Base-by-base conservation (phyloP, 2,113 vertebrate genomes). In the Gila orcuttii region DNA sequence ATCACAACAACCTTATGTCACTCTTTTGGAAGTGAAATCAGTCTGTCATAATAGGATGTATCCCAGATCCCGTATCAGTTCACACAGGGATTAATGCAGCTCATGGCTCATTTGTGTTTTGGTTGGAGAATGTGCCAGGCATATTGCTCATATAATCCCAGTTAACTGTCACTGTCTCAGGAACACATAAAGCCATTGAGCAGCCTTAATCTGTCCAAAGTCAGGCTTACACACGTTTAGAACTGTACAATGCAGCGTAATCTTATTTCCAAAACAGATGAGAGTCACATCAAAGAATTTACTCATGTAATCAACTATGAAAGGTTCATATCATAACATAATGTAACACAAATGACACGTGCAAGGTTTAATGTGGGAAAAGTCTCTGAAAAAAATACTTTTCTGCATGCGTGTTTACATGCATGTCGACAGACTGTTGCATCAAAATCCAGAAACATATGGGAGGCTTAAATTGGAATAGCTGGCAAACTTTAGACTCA, bases 111-210 rank as follows among this genome's bases (percentile, higher is more conserved):
- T 31, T n/a, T 71, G 64, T 75, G 69, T 66, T 60, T 79, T 79
- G 78, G 52, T 78, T 17, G 83, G 45, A 74, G 42, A 19, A 83
- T 25, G 82, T 79, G 62, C 55, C 73, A 25, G 62, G 13, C 82
- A 82, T 79, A 71, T 62, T 73, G 6, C 74, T 71, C 64, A 47
- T 73, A 87, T 73, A 87, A 87, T 87, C 86, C 62, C 52, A 39
- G 64, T 84, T 79, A 66, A 73, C 59, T 6, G n/a, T 80, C 59
- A 25, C 57, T 19, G 28, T 77, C 47, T 68, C 60, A 78, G 60
- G 13, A 47, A 50, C 66, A 25, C 52, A 60, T 62, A 79, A 78
- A 73, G 81, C 36, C 17, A 33, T 11, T 77, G 47, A 69, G 39
- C 11, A 83, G 71, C 19, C 39, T 83, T 55, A 79, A 52, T 42